A percentile compares a stretch with the other conserved stretches of the same genome.
Conservation (phyloP, 92 coral and sea anemone species). For the Parazoanthus darwini region DNA sequence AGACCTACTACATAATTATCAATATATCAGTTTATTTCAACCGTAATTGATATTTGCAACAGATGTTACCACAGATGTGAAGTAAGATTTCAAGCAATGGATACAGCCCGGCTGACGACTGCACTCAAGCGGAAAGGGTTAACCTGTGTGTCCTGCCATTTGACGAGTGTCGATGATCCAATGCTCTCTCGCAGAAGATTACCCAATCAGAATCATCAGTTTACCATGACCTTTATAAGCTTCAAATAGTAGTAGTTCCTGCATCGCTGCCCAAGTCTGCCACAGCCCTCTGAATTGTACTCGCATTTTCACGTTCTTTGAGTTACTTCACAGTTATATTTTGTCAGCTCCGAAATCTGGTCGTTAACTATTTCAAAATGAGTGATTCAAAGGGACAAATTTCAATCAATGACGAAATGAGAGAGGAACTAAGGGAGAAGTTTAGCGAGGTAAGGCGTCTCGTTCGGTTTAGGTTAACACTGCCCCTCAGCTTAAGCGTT, state of each 20-base stretch:
- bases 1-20: too few relatives aligned
- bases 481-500: not conserved
- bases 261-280: not conserved
- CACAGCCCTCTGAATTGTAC: slow-evolving; percentile 5
- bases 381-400: slow-evolving; percentile 28
- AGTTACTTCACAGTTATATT: not conserved
- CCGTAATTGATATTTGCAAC: not conserved
- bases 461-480: not conserved
- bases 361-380: not conserved
- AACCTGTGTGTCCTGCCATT: not conserved
- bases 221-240: slow-evolving; percentile 29
- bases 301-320: slow-evolving; percentile 18
- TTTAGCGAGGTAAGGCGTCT: slow-evolving; percentile 29
- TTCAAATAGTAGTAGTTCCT: slow-evolving; percentile 24
- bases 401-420: slow-evolving; percentile 40
- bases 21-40: too few relatives aligned
- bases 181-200: not conserved
- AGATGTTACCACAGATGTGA: not conserved
- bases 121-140: slow-evolving; percentile 11
- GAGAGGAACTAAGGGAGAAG: slow-evolving; percentile 34
- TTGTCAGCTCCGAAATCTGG: not conserved
- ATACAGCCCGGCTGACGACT: not conserved
- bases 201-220: slow-evolving; percentile 26
- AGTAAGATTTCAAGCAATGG: not conserved
- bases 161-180: slow-evolving; percentile 14